Conservation (phyloP, 1,140 invertebrate species). For the Drosophila sp. region DNA sequence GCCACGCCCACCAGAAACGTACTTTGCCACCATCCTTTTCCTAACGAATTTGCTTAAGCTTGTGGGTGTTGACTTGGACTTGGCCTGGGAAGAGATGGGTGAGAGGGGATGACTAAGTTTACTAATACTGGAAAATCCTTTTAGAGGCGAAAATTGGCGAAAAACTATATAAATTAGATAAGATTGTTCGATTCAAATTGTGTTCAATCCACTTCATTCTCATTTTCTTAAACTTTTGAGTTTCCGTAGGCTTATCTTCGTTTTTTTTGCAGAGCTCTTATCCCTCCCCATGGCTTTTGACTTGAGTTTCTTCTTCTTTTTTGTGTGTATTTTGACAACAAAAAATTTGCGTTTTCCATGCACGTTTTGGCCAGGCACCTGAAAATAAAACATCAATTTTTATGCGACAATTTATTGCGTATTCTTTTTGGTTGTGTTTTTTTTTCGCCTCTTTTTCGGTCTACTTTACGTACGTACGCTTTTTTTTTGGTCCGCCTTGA, state of each 20-base stretch:
- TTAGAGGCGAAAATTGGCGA: not conserved
- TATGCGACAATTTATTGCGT: slow-evolving; percentile 78
- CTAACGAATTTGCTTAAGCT: not conserved
- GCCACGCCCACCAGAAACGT: slow-evolving; percentile 13
- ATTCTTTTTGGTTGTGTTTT: slow-evolving; percentile 25
- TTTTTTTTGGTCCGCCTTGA: slow-evolving; percentile 18
- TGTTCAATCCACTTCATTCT: slow-evolving; percentile 7
- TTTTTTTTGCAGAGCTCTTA: not conserved
- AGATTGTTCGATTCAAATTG: not conserved
- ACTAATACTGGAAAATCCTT: not conserved
- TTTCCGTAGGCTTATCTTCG: not conserved
- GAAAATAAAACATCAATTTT: slow-evolving; percentile 80
- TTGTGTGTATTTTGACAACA: slow-evolving; percentile 51
- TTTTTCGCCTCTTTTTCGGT: slow-evolving; percentile 20
- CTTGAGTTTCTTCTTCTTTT: slow-evolving; percentile 4
- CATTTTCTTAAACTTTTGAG: slow-evolving; percentile 3
- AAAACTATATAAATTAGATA: slow-evolving; percentile 4
- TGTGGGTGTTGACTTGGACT: not conserved
- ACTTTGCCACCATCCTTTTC: not conserved
- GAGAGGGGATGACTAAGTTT: not conserved
- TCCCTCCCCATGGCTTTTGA: not conserved
- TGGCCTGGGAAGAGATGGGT: no score
- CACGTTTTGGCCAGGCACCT: slow-evolving; percentile 63
- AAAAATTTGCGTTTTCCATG: slow-evolving; percentile 69
- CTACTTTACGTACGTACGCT: slow-evolving; percentile 22